Conservation (phyloP, 2,888 invertebrate genomes). For the Phymatocera aterrima region DNA sequence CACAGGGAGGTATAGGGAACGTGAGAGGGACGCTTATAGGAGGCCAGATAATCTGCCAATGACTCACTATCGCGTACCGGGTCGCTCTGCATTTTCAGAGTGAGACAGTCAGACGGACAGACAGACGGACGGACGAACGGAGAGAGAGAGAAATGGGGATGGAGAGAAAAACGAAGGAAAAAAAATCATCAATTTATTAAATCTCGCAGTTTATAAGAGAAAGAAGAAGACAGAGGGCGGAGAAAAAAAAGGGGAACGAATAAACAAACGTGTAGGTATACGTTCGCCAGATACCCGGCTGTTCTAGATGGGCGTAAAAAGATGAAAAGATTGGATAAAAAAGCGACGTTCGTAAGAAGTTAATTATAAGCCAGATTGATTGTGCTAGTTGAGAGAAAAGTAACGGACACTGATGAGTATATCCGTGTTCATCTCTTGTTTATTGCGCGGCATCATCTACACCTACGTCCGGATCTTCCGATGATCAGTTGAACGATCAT, state of each 20-base stretch:
- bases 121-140: background rate
- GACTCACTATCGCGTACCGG: constrained; percentile 36
- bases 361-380: constrained; percentile 13
- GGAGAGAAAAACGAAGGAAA: background rate
- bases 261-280: too few relatives aligned
- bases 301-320: background rate
- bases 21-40: background rate
- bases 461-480: background rate
- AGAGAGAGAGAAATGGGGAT: background rate
- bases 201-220: background rate
- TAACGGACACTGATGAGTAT: background rate
- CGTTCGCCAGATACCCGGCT: background rate
- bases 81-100: constrained; percentile 28
- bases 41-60: constrained; percentile 29
- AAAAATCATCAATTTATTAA: background rate
- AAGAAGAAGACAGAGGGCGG: too few relatives aligned
- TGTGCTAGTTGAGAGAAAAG: background rate
- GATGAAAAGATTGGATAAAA: background rate
- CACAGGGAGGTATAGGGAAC: background rate
- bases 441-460: too few relatives aligned
- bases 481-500: background rate
- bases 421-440: too few relatives aligned
- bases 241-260: too few relatives aligned
- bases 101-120: background rate
- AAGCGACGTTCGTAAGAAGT: background rate